Conservation (phyloP, 2,888 invertebrate species). For the Agapostemon virescens region DNA sequence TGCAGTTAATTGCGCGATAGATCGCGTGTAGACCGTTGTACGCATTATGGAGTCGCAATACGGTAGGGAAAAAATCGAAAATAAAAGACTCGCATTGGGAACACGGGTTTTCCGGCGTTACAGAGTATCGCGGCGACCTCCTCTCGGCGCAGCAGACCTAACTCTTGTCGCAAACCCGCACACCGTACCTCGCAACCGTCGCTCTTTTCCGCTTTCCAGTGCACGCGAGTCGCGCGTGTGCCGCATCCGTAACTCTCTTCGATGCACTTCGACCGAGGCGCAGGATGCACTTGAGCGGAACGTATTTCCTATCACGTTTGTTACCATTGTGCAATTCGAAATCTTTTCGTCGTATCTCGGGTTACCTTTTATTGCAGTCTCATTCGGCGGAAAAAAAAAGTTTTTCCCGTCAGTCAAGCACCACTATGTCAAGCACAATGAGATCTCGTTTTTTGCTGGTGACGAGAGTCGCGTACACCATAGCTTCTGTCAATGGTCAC, state of each 20-base stretch:
- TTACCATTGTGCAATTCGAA: background rate
- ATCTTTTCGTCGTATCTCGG: slow-evolving; percentile 1
- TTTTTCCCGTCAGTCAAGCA: background rate
- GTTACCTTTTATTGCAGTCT: slow-evolving; percentile 3
- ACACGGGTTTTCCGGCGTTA: slow-evolving; percentile 27
- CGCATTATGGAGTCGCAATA: background rate
- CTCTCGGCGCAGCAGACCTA: background rate
- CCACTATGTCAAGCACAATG: background rate
- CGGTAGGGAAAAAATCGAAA: background rate
- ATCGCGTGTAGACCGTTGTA: background rate
- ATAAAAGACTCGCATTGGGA: background rate
- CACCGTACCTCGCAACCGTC: background rate
- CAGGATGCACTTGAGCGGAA: slow-evolving; percentile 2
- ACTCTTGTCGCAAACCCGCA: background rate
- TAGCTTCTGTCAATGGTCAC: background rate
- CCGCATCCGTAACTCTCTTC: slow-evolving; percentile 23
- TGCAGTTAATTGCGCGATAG: too few relatives aligned
- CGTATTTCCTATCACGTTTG: slow-evolving; percentile 4
- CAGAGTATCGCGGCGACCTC: background rate
- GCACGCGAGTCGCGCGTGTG: slow-evolving; percentile 38
- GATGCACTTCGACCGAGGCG: background rate
- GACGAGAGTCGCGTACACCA: background rate
- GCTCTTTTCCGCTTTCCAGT: slow-evolving; percentile 9
- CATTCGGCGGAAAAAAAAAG: background rate
- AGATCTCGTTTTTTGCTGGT: background rate